Evolutionary conservation across 2,888 invertebrate genomes (phyloP).

Genomic region (Ichneumoninae sp.): DNA sequence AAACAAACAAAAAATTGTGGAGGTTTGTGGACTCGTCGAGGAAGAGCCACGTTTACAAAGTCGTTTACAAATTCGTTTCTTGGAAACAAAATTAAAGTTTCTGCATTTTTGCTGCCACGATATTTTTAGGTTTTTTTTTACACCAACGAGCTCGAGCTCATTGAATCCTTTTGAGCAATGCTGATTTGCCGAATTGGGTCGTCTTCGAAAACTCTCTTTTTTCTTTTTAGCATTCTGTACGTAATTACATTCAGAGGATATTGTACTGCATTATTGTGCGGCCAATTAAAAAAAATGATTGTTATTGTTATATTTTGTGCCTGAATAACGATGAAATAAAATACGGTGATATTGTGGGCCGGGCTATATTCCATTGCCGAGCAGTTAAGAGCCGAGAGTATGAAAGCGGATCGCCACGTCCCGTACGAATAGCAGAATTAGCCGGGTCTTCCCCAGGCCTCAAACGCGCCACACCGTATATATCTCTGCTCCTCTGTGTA

Average conservation of each 20-base stretch:
- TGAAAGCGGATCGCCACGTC: slow-evolving; percentile 51
- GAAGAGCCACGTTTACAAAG: too few relatives aligned
- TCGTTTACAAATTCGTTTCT: too few relatives aligned
- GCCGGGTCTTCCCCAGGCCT: slow-evolving; percentile 79
- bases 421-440: slow-evolving; percentile 78
- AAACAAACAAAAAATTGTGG: too few relatives aligned
- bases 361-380: slow-evolving; percentile 32
- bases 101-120: neutral
- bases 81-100: too few relatives aligned
- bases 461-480: slow-evolving; percentile 65
- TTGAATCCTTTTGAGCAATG: neutral
- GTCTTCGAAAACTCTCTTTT: neutral
- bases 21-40: too few relatives aligned
- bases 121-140: too few relatives aligned
- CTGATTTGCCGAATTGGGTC: neutral
- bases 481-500: slow-evolving; percentile 52
- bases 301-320: neutral
- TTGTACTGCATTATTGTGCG: neutral
- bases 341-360: slow-evolving; percentile 53
- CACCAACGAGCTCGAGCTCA: neutral
- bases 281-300: neutral
- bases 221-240: neutral
- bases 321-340: slow-evolving; percentile 15
- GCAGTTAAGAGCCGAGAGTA: slow-evolving; percentile 56
- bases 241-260: neutral